Percentiles rank a stretch among this genome's conserved stretches.
These are phyloP conservation scores for Tychaedon coryphoeus DNA, from an alignment of 2,113 vertebrate genomes.

Conservation along the genomic window DNA sequence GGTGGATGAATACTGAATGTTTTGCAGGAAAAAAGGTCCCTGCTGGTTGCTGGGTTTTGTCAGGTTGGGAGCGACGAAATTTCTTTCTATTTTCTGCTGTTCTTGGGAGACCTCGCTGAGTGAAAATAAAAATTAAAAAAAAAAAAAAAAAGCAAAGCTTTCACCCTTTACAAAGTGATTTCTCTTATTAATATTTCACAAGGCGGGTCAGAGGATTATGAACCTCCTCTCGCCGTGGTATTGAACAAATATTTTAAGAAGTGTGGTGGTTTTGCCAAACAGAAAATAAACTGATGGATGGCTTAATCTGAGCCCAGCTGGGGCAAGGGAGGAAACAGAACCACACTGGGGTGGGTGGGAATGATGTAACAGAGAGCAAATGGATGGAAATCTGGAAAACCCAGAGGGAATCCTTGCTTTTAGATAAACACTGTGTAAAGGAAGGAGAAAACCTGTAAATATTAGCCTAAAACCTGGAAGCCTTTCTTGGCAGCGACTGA, in stretches of 20 bases:
- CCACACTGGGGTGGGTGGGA: background rate
- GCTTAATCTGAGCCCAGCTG: background rate
- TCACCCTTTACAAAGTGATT: background rate
- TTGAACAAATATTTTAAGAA: conserved; percentile 28
- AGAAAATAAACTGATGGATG: background rate
- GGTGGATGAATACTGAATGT: background rate
- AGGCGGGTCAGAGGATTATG: background rate
- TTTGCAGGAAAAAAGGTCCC: background rate
- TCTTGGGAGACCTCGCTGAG: background rate
- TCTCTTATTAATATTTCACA: conserved; percentile 41
- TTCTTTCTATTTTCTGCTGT: background rate
- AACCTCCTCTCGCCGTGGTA: background rate
- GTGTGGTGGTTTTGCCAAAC: background rate
- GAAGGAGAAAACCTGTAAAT: background rate
- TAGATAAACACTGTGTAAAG: background rate
- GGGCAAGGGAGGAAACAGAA: background rate
- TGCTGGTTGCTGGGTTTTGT: background rate
- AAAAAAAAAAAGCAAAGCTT: background rate
- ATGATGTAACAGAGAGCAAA: background rate
- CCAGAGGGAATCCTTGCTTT: background rate
- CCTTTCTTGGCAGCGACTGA: background rate
- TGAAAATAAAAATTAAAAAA: background rate
- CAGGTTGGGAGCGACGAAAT: background rate
- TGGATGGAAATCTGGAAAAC: background rate
- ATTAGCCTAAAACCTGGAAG: background rate